A percentile compares a stretch with the other conserved stretches of the same genome.
phyloP scores from a whole-genome alignment of 1,140 invertebrate genomes.

The Neodiprion fabricii region DNA sequence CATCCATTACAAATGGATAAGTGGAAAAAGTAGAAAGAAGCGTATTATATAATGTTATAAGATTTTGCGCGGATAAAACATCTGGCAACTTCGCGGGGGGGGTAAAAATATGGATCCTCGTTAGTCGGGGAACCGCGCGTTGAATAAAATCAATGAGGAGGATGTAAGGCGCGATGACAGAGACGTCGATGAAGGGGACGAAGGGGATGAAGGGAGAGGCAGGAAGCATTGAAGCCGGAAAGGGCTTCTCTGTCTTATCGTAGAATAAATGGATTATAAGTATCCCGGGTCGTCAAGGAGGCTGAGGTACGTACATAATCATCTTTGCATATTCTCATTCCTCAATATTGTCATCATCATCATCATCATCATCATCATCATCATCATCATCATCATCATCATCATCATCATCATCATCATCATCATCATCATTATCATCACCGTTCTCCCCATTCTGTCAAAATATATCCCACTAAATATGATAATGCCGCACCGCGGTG shows the following conservation, averaged over 20 bases:
- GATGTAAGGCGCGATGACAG: not conserved
- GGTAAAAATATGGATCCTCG: not conserved
- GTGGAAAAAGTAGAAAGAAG: too few species aligned
- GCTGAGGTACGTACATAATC: not conserved
- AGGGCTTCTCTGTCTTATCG: not conserved
- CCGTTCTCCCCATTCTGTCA: too few species aligned
- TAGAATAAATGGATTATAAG: constrained; percentile 6
- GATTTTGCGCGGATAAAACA: not conserved
- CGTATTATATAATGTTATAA: too few species aligned
- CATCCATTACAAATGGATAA: too few species aligned
- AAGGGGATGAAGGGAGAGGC: not conserved
- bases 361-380: too few species aligned
- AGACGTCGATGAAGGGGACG: not conserved
- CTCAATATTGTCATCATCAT: not conserved
- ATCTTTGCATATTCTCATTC: not conserved
- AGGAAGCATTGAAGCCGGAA: not conserved
- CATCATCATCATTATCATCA: too few species aligned
- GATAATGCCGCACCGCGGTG: too few species aligned
- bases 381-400: too few species aligned
- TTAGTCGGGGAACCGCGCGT: not conserved
- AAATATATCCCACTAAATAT: too few species aligned
- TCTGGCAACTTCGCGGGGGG: not conserved
- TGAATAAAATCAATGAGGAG: constrained; percentile 3
- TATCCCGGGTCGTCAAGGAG: not conserved
- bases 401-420: too few species aligned